Evolutionary conservation across 2,888 invertebrate species (phyloP).

Genomic region (Neoitamus cyanurus): DNA sequence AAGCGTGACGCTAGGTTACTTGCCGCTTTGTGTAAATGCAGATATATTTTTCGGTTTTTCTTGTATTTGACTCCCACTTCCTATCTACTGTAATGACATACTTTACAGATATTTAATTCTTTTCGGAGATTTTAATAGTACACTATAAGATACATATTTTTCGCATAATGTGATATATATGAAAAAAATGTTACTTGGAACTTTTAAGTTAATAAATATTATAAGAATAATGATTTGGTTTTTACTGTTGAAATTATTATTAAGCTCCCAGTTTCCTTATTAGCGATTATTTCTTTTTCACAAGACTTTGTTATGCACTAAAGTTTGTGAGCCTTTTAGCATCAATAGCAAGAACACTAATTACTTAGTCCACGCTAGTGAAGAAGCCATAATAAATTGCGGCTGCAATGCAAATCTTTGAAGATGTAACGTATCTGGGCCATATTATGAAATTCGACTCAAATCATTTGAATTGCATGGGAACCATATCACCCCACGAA

Average conservation of each 20-base stretch:
- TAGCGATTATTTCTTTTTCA: too few species aligned
- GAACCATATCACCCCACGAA: too few species aligned
- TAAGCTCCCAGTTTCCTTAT: too few species aligned
- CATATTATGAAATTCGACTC: too few species aligned
- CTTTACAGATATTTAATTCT: not conserved
- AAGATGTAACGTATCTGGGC: too few species aligned
- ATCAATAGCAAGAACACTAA: too few species aligned
- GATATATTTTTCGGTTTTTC: not conserved
- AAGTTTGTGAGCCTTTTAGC: too few species aligned
- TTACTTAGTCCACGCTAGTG: too few species aligned
- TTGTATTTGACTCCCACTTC: not conserved
- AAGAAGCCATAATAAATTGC: too few species aligned
- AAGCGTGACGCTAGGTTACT: constrained; percentile 13
- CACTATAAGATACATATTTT: constrained; percentile 11
- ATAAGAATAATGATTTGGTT: not conserved
- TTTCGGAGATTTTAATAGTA: not conserved
- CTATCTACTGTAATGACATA: not conserved
- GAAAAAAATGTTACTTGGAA: constrained; percentile 21
- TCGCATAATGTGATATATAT: constrained; percentile 39
- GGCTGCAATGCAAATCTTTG: too few species aligned
- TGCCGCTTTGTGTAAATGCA: not conserved
- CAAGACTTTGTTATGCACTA: too few species aligned
- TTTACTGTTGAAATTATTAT: not conserved
- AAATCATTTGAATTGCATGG: too few species aligned
- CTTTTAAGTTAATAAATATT: constrained; percentile 32